Evolutionary conservation across 2,797 vertebrate species (phyloP).

Genomic region (Megaceryle alcyon): DNA sequence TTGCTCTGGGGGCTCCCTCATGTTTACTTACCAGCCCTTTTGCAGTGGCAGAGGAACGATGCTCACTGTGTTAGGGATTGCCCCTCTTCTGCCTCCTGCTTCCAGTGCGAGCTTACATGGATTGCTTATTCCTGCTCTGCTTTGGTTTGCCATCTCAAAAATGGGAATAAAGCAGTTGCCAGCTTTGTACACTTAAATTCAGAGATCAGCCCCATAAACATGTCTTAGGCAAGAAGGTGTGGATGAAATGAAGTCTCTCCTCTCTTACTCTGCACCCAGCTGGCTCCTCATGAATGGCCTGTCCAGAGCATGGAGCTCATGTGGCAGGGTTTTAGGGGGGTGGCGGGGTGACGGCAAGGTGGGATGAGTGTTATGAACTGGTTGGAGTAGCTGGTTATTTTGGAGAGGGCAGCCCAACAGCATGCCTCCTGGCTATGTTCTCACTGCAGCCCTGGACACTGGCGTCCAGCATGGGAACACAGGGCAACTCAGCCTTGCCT

Average conservation of each 20-base stretch:
- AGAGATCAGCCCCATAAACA: accelerated
- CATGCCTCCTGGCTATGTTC: not conserved
- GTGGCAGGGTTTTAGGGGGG: not conserved
- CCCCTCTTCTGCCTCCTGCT: not conserved
- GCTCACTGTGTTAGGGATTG: not conserved
- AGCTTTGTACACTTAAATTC: not conserved
- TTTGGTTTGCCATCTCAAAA: not conserved
- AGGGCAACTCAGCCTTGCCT: not conserved
- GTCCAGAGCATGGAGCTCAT: not conserved
- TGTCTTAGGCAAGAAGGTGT: not conserved
- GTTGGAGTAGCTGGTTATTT: not conserved
- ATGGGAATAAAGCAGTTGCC: not conserved
- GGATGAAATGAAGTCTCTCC: not conserved
- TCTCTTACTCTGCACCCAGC: not conserved
- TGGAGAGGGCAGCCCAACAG: not conserved
- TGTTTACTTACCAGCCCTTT: not conserved
- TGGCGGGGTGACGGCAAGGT: not conserved
- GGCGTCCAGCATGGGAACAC: not conserved
- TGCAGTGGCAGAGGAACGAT: not conserved
- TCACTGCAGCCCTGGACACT: not conserved
- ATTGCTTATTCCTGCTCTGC: not conserved
- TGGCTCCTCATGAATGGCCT: not conserved
- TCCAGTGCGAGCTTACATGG: not conserved
- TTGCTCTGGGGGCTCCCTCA: not conserved
- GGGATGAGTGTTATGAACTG: not conserved